Evolutionary conservation across 1,140 invertebrate species (phyloP).

Genomic region (Procambarus virginalis): DNA sequence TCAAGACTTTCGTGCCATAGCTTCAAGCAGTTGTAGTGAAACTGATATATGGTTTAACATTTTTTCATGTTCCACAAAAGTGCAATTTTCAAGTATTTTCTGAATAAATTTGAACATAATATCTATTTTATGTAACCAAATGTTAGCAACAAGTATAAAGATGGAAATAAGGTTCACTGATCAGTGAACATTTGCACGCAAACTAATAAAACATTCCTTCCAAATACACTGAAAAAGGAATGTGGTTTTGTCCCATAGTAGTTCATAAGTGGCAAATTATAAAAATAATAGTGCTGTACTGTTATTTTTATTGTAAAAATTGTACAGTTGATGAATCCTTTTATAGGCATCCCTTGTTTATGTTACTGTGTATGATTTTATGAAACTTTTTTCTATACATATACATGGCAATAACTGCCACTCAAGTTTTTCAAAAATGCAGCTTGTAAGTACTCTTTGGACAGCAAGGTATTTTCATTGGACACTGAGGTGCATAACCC

Average conservation of each 20-base stretch:
- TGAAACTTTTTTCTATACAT: constrained; percentile 32
- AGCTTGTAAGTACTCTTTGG: background rate
- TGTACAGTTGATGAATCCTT: constrained; percentile 51
- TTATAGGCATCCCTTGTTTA: constrained; percentile 39
- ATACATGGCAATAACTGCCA: constrained; percentile 17
- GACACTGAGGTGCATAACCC: background rate
- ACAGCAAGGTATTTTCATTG: background rate
- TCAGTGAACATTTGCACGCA: constrained; percentile 17
- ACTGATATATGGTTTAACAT: background rate
- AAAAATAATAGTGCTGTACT: constrained; percentile 41
- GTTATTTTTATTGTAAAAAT: constrained; percentile 49
- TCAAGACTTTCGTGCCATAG: constrained; percentile 35
- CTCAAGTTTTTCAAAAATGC: background rate
- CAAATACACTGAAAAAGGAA: constrained; percentile 22
- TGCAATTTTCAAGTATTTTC: constrained; percentile 30
- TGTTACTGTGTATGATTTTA: constrained; percentile 33
- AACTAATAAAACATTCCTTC: constrained; percentile 10
- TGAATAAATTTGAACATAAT: background rate
- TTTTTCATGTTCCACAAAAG: constrained; percentile 29
- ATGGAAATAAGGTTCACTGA: constrained; percentile 13
- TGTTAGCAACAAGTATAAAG: background rate
- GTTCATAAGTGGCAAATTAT: background rate
- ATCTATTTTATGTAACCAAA: constrained; percentile 15
- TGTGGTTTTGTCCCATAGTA: constrained; percentile 6
- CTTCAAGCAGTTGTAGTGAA: constrained; percentile 34